Percentiles rank a stretch among this genome's conserved stretches.
phyloP scores from a whole-genome alignment of 37 sponge, comb jelly and placozoan species.

The Spongilla lacustris region DNA sequence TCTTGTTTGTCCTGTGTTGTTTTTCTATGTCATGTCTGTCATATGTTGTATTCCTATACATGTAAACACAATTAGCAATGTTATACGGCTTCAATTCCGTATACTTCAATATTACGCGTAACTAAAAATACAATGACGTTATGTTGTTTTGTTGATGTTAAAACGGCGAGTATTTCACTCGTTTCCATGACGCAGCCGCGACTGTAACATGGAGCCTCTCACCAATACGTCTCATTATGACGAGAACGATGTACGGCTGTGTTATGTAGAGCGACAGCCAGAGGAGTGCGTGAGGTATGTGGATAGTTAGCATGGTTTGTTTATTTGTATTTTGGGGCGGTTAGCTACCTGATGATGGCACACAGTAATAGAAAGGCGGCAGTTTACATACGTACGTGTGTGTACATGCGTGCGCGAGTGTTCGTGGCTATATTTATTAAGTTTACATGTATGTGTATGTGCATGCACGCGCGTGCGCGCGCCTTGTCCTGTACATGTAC shows the following conservation, averaged over 20 bases:
- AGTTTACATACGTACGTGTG: neutral
- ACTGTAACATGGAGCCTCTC: neutral
- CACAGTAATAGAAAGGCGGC: too few relatives aligned
- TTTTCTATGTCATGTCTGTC: too few relatives aligned
- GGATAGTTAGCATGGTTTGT: neutral
- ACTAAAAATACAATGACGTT: neutral
- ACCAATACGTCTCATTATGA: neutral
- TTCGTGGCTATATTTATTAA: too few relatives aligned
- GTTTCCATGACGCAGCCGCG: neutral
- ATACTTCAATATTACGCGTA: neutral
- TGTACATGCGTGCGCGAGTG: neutral
- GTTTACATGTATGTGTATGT: neutral
- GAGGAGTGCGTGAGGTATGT: constrained; percentile 42
- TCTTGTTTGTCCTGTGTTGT: too few relatives aligned
- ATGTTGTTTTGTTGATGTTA: neutral
- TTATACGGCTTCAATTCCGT: too few relatives aligned
- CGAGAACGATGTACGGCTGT: constrained; percentile 22
- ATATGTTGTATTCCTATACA: too few relatives aligned
- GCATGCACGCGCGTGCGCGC: constrained; percentile 1
- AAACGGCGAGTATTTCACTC: neutral
- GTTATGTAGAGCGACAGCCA: constrained; percentile 12
- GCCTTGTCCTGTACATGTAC: too few relatives aligned
- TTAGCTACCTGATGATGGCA: too few relatives aligned
- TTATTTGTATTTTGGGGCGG: neutral
- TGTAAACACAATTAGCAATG: too few relatives aligned